These are phyloP conservation scores for Diogma glabrata DNA, from an alignment of 2,888 invertebrate species.

Conservation along the genomic window DNA sequence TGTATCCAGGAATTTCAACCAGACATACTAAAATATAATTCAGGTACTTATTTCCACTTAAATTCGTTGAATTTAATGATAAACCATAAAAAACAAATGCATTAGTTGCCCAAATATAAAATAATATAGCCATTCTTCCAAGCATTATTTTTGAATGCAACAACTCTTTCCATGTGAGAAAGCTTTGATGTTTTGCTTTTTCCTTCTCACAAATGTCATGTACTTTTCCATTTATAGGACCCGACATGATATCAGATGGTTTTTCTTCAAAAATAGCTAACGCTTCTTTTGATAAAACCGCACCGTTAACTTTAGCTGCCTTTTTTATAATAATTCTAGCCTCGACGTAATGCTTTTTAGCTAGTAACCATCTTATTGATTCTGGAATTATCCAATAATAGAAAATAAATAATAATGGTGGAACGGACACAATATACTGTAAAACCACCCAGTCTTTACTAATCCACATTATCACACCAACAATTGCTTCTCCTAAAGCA, in stretches of 20 bases:
- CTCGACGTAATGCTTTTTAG: slow-evolving; percentile 40
- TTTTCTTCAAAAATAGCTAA: slow-evolving; percentile 34
- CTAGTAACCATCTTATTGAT: slow-evolving; percentile 53
- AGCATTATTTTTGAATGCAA: slow-evolving; percentile 37
- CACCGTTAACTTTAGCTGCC: slow-evolving; percentile 45
- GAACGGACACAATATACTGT: slow-evolving; percentile 46
- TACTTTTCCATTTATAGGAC: no score
- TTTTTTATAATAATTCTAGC: slow-evolving; percentile 43
- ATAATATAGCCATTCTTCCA: slow-evolving; percentile 36
- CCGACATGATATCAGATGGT: background rate
- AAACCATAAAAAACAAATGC: slow-evolving; percentile 58
- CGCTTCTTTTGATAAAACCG: slow-evolving; percentile 36
- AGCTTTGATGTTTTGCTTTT: slow-evolving; percentile 28
- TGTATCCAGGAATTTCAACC: slow-evolving; percentile 48
- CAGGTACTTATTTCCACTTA: slow-evolving; percentile 54
- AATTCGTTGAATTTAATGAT: slow-evolving; percentile 50
- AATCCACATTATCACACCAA: slow-evolving; percentile 48
- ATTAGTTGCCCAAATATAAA: slow-evolving; percentile 47
- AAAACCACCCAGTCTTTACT: slow-evolving; percentile 46
- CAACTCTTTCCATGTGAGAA: slow-evolving; percentile 35
- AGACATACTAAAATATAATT: slow-evolving; percentile 52
- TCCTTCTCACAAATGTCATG: slow-evolving; percentile 11
- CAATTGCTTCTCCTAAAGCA: slow-evolving; percentile 49
- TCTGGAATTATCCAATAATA: slow-evolving; percentile 55
- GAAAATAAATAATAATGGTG: slow-evolving; percentile 44